phyloP scores from a whole-genome alignment of 2,113 vertebrate species.

The Uria aalge region DNA sequence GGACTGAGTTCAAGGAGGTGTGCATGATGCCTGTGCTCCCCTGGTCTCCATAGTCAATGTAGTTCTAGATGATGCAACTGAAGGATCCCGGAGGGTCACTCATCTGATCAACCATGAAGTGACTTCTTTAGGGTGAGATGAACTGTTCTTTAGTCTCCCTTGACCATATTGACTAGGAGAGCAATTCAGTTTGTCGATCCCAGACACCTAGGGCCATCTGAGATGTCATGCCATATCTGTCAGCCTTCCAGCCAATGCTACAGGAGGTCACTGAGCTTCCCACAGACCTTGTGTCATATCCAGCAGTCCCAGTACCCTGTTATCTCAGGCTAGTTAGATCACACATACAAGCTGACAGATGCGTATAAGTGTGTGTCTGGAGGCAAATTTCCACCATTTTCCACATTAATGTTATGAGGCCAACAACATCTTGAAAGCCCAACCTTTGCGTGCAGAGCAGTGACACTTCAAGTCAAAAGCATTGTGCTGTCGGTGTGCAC shows the following conservation, averaged over 20 bases:
- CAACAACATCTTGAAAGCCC: not conserved
- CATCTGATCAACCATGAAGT: not conserved
- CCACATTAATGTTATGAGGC: not conserved
- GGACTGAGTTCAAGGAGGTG: not conserved
- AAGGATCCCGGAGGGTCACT: not conserved
- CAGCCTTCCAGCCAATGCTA: not conserved
- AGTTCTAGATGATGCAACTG: not conserved
- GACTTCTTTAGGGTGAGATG: not conserved
- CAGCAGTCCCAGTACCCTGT: not conserved
- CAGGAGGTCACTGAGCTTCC: not conserved
- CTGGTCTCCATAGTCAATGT: not conserved
- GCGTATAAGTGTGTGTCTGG: not conserved
- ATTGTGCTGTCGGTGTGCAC: not conserved
- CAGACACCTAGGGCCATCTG: not conserved
- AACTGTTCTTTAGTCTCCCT: not conserved
- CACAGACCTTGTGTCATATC: not conserved
- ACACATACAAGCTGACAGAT: not conserved
- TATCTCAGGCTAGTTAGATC: not conserved
- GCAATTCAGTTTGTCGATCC: not conserved
- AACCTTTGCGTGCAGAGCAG: not conserved
- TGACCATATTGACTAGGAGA: not conserved
- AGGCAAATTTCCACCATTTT: not conserved
- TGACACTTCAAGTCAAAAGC: not conserved
- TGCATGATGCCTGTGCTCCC: not conserved
- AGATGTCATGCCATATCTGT: not conserved